phyloP scores from a whole-genome alignment of 2,888 invertebrate genomes.

The Ophion ventricosus region DNA sequence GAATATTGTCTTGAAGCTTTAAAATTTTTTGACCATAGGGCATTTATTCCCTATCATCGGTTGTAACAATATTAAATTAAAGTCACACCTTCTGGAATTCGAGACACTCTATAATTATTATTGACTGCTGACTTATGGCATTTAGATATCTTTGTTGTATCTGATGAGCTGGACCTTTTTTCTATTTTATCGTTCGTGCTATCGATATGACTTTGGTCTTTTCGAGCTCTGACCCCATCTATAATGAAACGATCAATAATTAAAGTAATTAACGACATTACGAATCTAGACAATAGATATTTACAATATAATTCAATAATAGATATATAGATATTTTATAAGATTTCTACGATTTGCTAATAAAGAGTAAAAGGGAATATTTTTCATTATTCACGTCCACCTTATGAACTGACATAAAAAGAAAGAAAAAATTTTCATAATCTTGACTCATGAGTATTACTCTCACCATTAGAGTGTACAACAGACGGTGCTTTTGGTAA shows the following conservation, averaged over 20 bases:
- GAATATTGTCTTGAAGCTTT: conserved; percentile 26
- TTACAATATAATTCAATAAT: conserved; percentile 23
- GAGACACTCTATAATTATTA: conserved; percentile 33
- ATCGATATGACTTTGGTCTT: conserved; percentile 21
- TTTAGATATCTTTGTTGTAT: conserved; percentile 29
- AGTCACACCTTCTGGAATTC: conserved; percentile 34
- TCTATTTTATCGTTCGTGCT: conserved; percentile 25
- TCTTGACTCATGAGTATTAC: conserved; percentile 26
- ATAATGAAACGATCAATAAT: conserved; percentile 34
- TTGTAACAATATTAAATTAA: conserved; percentile 22
- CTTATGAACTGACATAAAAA: conserved; percentile 36
- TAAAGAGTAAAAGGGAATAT: conserved; percentile 16
- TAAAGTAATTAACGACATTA: conserved; percentile 16
- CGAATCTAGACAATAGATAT: conserved; percentile 17
- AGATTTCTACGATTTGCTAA: conserved; percentile 14
- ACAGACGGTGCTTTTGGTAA: conserved; percentile 18
- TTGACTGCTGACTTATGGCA: conserved; percentile 13
- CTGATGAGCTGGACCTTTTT: conserved; percentile 30
- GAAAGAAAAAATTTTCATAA: conserved; percentile 16
- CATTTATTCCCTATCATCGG: conserved; percentile 10
- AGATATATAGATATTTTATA: conserved; percentile 20
- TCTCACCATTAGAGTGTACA: conserved; percentile 21
- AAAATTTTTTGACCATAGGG: conserved; percentile 22
- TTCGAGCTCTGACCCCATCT: conserved; percentile 5
- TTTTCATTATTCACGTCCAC: conserved; percentile 14